Conservation (phyloP, 2,113 vertebrate species). For the Paradisaea rubra region DNA sequence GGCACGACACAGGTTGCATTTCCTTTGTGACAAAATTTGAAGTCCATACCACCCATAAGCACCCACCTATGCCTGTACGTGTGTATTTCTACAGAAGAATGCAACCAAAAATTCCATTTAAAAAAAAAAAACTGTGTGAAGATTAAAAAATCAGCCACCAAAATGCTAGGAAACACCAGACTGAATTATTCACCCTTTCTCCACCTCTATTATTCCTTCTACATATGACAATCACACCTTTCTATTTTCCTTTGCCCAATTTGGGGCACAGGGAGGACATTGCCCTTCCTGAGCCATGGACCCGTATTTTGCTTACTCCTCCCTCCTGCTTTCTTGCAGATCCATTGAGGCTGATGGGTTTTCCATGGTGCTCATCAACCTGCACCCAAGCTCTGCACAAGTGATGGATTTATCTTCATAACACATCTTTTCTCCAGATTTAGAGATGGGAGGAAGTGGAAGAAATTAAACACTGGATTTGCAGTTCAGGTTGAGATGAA, state of each 20-base stretch:
- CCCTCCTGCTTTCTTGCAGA: neutral
- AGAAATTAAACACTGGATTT: neutral
- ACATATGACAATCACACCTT: too few relatives aligned
- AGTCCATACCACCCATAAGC: neutral
- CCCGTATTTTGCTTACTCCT: neutral
- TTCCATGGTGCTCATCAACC: neutral
- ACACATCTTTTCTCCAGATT: neutral
- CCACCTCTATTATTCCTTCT: neutral
- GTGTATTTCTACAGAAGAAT: neutral
- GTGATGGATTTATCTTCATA: neutral
- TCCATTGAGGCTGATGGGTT: neutral
- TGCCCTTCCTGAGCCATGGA: neutral
- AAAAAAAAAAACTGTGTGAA: neutral
- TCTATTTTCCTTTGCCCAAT: neutral
- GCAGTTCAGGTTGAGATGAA: neutral
- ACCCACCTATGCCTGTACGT: neutral
- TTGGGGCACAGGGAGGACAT: neutral
- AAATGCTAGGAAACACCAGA: neutral
- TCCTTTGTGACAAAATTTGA: neutral
- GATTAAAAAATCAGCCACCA: neutral
- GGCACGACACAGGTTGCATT: rapidly evolving
- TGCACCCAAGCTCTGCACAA: neutral
- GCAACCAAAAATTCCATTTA: rapidly evolving
- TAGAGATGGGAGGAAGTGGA: neutral
- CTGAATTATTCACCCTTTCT: neutral